Evolutionary conservation across 2,888 invertebrate genomes (phyloP), one percentile per base, ranked within the genome.

Genomic region (Psococerastis gibbosa): DNA sequence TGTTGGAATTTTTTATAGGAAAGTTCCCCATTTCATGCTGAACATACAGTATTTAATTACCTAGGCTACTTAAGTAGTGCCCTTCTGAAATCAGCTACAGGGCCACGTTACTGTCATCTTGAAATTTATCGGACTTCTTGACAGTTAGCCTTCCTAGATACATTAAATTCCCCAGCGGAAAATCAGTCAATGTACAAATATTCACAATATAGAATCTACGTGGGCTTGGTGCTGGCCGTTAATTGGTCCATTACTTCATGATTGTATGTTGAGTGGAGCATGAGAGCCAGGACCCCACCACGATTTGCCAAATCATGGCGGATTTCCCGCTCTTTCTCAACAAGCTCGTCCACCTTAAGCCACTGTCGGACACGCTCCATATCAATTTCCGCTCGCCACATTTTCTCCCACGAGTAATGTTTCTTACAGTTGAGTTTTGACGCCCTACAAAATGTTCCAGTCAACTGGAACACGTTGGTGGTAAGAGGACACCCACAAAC

Each of bases 181-280:
- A n/a, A n/a, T n/a, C n/a, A n/a, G n/a, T n/a, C n/a, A n/a, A n/a
- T n/a, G n/a, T n/a, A n/a, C n/a, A n/a, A n/a, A n/a, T n/a, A n/a
- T n/a, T n/a, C n/a, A n/a, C n/a, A n/a, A n/a, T n/a, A n/a, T n/a
- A n/a, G n/a, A n/a, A n/a, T n/a, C n/a, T n/a, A n/a, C n/a, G n/a
- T n/a, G n/a, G n/a, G n/a, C n/a, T n/a, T n/a, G n/a, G n/a, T n/a
- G n/a, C n/a, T n/a, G 8, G 38, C 38, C 3, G 66, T 65, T 50
- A 77, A 65, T 52, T 74, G 70, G 54, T 84, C 83, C 78, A 87
- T 82, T 1, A 85, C 70, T 52, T 87, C 88, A 57, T 94, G 91
- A 63, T 94, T 89, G 58, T 89, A 89, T 0, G 94, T 94, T 4
- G 94, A 91, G 60, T 97, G 94, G n/a, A 97, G 65, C 81, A 97